A percentile compares a stretch with the other conserved stretches of the same genome.
Conservation (phyloP, 2,797 vertebrate species). For the Falco columbarius region DNA sequence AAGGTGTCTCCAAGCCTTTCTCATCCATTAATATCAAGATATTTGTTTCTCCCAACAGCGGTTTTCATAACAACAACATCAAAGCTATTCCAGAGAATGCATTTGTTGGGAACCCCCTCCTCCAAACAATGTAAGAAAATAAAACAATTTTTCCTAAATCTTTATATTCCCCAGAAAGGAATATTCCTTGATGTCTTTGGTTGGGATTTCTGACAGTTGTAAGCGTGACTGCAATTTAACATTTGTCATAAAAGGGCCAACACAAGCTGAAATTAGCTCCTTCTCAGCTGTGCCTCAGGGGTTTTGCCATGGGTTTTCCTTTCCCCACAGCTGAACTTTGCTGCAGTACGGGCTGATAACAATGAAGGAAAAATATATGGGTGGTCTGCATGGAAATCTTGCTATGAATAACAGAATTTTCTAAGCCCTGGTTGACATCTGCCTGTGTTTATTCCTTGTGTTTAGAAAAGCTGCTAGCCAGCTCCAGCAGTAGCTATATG, state of each 20-base stretch:
- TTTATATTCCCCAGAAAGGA: neutral
- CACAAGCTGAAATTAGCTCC: neutral
- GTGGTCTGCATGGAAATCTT: neutral
- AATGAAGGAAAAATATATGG: neutral
- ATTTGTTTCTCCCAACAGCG: constrained; percentile 78
- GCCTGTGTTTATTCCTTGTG: neutral
- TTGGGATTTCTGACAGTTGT: neutral
- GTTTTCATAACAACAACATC: constrained; percentile 98
- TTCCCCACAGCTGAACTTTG: neutral
- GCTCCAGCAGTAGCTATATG: neutral
- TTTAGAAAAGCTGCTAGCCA: neutral
- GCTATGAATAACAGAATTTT: neutral
- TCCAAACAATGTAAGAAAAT: constrained; percentile 92
- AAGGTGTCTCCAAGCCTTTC: neutral
- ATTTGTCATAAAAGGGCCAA: neutral
- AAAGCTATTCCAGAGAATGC: constrained; percentile 93
- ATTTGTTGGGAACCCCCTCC: constrained; percentile 92
- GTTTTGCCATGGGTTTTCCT: neutral
- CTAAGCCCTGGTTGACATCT: neutral
- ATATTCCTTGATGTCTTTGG: neutral
- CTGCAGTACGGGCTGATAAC: neutral
- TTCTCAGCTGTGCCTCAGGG: neutral
- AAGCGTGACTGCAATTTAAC: neutral
- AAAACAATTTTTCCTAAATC: neutral
- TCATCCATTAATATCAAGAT: neutral